Evolutionary conservation across 2,888 invertebrate species (phyloP), one percentile per base, ranked within the genome.

Genomic region (Diachrysia chrysitis): DNA sequence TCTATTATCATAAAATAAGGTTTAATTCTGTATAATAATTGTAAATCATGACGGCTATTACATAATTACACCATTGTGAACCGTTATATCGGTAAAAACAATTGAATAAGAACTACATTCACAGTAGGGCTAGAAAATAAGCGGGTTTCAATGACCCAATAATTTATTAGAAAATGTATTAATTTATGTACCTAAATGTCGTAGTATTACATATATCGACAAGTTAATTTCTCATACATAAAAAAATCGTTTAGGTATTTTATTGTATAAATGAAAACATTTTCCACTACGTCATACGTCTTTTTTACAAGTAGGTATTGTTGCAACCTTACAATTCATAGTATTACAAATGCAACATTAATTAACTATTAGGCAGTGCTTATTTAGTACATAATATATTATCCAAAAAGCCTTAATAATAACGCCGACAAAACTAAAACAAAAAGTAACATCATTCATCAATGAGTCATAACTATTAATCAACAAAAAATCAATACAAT

Each of bases 41-140:
- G 17, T 23, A 57, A 66, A 29, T 63, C 51, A 46, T 32, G 60
- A 17, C 62, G 23, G 64, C 70, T 53, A 57, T 37, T 63, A 51
- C 46, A 17, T 35, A 56, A 57, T 37, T 63, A 51, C 46, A 17
- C 42, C 46, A 74, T 72, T 72, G 73, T 61, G 35, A 58, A 58
- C 55, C 10, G 73, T 53, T 37, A 53, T 51, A 57, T 3, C n/a
- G 35, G 25, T 53, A 71, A 72, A 77, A 69, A 59, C 60, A n/a
- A 23, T 16, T 19, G n/a, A 46, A 66, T 54, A 54, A 6, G n/a
- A 9, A 69, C 62, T 66, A 35, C 29, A 56, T 53, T 51, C 42
- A 10, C 6, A 21, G 58, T 51, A 16, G 46, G 19, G 71, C 66
- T n/a, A 53, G 46, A 1, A 76, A 73, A 71, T 14, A 4, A 71